Base-by-base conservation (phyloP, 2,888 invertebrate species). In the Teleogryllus oceanicus region DNA sequence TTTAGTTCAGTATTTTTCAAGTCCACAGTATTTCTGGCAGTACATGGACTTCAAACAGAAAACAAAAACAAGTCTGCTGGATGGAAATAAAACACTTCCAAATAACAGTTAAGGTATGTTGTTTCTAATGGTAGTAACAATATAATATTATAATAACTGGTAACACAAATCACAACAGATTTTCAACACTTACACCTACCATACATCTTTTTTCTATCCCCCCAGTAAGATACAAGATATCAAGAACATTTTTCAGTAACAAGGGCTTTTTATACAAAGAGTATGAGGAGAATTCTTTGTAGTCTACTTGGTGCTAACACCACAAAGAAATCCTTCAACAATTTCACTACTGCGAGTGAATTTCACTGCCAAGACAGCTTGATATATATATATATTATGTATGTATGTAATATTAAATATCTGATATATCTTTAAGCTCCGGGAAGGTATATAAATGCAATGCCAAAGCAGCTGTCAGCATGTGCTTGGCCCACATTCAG, bases 301-400 rank as follows among this genome's bases (percentile, higher is more conserved):
- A 62, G n/a, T 62, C 62, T 62, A 62, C 62, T 18, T 11, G 4
- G n/a, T 62, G 13, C 62, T 18, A 62, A 62, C n/a, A n/a, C 62
- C 62, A 62, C n/a, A 62, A 62, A 62, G n/a, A 62, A 62, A 62
- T 18, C 13, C 13, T 18, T 13, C 13, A 62, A n/a, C n/a, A 62
- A 62, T 62, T 62, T 62, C 16, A 62, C 62, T 62, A 12, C 13
- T 62, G 62, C n/a, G 10, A 62, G 62, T 62, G 87, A 98, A 95
- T 83, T 91, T 90, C 18, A 97, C 80, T 24, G 94, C 94, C 79
- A 98, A 91, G 78, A 95, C 91, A 86, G 98, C 98, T 86, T 94
- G 94, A 2, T 62, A 62, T 62, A 62, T n/a, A 62, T 62, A 37
- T 24, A 24, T 24, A 24, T 37, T 37, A 37, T 37, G 37, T 37